Conservation (phyloP, 2,888 invertebrate species). For the Stenolophus ochropezus region DNA sequence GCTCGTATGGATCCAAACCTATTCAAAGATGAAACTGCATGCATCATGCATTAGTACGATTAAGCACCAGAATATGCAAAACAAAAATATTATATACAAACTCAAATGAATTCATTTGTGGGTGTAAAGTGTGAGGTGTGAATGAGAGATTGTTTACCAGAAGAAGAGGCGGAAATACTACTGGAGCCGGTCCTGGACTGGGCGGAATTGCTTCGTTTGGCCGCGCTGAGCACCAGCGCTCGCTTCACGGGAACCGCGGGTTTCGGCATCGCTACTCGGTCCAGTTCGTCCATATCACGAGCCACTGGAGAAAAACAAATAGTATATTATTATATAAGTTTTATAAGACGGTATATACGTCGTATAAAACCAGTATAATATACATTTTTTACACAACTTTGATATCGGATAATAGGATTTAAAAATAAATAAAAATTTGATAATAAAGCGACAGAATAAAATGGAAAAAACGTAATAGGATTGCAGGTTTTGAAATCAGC, state of each 20-base stretch:
- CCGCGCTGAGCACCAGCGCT: conserved; percentile 66
- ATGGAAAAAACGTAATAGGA: too few species aligned
- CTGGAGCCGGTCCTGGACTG: conserved; percentile 68
- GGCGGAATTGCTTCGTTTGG: conserved; percentile 72
- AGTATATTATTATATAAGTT: too few species aligned
- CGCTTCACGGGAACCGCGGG: conserved; percentile 72
- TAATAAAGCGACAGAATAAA: too few species aligned
- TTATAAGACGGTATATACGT: too few species aligned
- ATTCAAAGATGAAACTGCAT: conserved; percentile 49
- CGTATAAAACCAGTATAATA: too few species aligned
- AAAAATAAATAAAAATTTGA: too few species aligned
- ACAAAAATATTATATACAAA: conserved; percentile 31
- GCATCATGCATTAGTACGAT: conserved; percentile 51
- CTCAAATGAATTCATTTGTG: conserved; percentile 7
- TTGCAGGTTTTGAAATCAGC: too few species aligned
- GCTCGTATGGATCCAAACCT: conserved; percentile 52
- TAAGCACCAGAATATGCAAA: conserved; percentile 51
- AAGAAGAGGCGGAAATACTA: conserved; percentile 64
- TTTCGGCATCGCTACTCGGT: conserved; percentile 71
- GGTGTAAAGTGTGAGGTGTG: background rate
- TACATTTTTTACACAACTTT: too few species aligned
- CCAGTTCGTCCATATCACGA: conserved; percentile 71
- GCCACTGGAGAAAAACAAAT: too few species aligned
- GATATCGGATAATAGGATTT: too few species aligned
- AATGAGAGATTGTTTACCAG: conserved; percentile 46